Evolutionary conservation across 2,888 invertebrate species (phyloP).

Genomic region (Myathropa florea): DNA sequence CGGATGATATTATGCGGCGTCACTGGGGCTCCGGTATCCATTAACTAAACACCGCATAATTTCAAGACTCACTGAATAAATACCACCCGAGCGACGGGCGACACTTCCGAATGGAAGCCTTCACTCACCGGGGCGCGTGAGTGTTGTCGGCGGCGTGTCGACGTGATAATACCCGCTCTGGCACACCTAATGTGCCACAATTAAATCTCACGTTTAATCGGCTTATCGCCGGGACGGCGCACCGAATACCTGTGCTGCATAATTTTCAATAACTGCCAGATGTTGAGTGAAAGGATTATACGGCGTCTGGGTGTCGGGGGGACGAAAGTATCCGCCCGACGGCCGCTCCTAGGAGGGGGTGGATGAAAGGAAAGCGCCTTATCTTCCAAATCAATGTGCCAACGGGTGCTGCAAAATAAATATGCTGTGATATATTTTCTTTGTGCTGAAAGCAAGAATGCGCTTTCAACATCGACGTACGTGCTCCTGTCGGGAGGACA

Average conservation of each 20-base stretch:
- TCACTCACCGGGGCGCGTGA: not conserved
- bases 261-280: constrained; percentile 49
- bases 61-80: constrained; percentile 30
- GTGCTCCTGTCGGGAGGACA: constrained; percentile 24
- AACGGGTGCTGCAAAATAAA: constrained; percentile 7
- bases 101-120: constrained; percentile 22
- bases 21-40: constrained; percentile 28
- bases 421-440: constrained; percentile 42
- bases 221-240: constrained; percentile 6
- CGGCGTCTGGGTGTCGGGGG: not conserved
- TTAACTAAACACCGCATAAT: constrained; percentile 35
- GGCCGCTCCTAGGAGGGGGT: no score
- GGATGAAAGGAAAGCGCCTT: not conserved
- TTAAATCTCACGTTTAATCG: constrained; percentile 45
- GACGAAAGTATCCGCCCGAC: no score
- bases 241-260: constrained; percentile 1
- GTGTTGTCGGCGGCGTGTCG: not conserved
- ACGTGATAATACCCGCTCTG: constrained; percentile 16
- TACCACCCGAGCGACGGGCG: not conserved
- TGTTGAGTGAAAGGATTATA: constrained; percentile 33
- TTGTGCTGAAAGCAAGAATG: constrained; percentile 22
- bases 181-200: constrained; percentile 29
- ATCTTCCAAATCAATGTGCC: constrained; percentile 8
- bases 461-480: constrained; percentile 19
- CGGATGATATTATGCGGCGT: constrained; percentile 35